phyloP scores from a whole-genome alignment of 2,797 vertebrate species.

The Acanthurus leucopareius region DNA sequence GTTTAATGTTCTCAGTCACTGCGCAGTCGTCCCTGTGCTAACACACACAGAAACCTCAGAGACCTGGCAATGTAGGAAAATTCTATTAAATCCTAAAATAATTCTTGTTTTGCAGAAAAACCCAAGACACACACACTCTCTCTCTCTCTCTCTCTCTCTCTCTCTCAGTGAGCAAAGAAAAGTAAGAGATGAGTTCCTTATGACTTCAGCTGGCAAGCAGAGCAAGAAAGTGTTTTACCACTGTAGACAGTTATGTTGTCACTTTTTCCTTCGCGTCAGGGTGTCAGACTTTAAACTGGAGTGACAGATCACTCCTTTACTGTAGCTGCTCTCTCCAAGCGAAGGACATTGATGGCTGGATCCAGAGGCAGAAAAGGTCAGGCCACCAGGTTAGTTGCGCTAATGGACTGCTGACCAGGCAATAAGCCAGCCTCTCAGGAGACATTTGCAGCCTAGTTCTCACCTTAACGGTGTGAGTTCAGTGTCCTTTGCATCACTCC shows the following conservation, averaged over 20 bases:
- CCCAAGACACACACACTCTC: background rate
- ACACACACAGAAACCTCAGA: constrained; percentile 31
- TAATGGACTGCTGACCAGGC: constrained; percentile 81
- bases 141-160: too few relatives aligned
- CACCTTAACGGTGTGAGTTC: constrained; percentile 56
- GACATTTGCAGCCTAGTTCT: constrained; percentile 71
- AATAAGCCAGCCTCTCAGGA: constrained; percentile 68
- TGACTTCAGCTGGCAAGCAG: constrained; percentile 64
- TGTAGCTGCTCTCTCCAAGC: constrained; percentile 55
- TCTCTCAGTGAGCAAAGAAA: constrained; percentile 44
- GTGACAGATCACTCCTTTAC: constrained; percentile 75
- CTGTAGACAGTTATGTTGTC: constrained; percentile 70
- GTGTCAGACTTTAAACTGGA: constrained; percentile 76
- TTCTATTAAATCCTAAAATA: constrained; percentile 42
- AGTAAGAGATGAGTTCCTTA: constrained; percentile 66
- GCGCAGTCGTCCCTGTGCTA: constrained; percentile 3
- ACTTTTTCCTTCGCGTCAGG: constrained; percentile 67
- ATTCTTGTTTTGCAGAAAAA: constrained; percentile 45
- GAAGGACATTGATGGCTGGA: constrained; percentile 69
- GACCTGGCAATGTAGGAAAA: constrained; percentile 30
- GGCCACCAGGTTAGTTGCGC: constrained; percentile 72
- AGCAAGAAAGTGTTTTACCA: constrained; percentile 62
- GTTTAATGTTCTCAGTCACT: constrained; percentile 35
- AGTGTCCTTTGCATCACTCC: constrained; percentile 48
- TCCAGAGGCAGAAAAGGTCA: constrained; percentile 75